These are phyloP conservation scores for Piaya cayana DNA, from an alignment of 2,113 vertebrate genomes.

Conservation along the genomic window DNA sequence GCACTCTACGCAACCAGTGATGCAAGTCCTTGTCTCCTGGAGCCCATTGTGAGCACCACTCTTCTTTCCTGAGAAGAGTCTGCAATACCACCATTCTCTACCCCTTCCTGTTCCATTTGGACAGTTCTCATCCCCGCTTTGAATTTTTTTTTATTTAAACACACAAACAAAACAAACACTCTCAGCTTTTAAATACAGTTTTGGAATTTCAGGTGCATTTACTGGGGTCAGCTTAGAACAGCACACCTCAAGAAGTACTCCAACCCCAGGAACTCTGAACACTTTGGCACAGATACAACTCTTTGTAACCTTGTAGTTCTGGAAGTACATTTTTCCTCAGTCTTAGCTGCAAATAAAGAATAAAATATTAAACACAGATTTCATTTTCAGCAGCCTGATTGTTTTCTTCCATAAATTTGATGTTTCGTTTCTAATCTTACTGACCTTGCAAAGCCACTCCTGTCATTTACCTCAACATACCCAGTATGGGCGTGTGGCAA, in stretches of 20 bases:
- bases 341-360: not conserved
- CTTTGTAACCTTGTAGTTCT: not conserved
- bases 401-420: not conserved
- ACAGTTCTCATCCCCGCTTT: not conserved
- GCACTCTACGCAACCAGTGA: fast-evolving
- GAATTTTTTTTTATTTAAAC: not conserved
- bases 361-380: not conserved
- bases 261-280: too few relatives aligned
- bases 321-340: not conserved
- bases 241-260: not conserved
- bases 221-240: not conserved
- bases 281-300: not conserved
- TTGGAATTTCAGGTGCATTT: not conserved
- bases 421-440: not conserved
- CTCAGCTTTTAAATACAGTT: not conserved
- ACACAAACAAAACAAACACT: not conserved
- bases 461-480: not conserved
- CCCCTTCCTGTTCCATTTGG: not conserved
- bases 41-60: fast-evolving
- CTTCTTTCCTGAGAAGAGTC: not conserved
- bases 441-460: not conserved
- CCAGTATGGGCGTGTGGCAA: not conserved
- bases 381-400: not conserved
- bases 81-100: not conserved
- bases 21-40: fast-evolving